These are phyloP conservation scores for Laterallus jamaicensis DNA, from an alignment of 2,113 vertebrate genomes.

Conservation along the genomic window DNA sequence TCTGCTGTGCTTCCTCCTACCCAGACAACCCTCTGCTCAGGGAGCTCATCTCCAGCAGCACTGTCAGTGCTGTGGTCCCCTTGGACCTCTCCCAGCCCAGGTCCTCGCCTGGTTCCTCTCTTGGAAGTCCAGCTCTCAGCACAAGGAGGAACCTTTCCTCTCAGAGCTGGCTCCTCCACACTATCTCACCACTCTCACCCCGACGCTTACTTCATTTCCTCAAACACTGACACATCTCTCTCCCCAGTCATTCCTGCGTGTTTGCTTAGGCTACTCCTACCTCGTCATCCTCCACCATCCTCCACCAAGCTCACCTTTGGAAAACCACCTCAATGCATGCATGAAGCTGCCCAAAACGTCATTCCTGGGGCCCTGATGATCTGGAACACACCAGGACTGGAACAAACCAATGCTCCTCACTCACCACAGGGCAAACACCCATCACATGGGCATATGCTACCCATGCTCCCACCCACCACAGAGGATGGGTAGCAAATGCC, in stretches of 20 bases:
- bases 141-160: not conserved
- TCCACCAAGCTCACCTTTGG: not conserved
- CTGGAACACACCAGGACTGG: not conserved
- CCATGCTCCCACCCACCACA: no score
- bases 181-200: not conserved
- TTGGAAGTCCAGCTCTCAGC: not conserved
- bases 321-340: rapidly evolving
- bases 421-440: no score
- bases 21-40: rapidly evolving
- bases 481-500: no score
- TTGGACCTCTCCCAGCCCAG: not conserved
- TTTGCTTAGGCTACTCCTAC: not conserved
- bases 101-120: not conserved
- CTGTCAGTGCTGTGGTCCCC: not conserved
- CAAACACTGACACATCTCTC: not conserved
- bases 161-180: not conserved
- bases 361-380: not conserved
- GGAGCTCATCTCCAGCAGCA: not conserved
- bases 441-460: no score
- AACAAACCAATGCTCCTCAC: not conserved
- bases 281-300: not conserved
- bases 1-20: not conserved
- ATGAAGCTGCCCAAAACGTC: not conserved
- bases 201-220: not conserved
- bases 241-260: not conserved